Percentiles rank a stretch among this genome's conserved stretches.
phyloP scores from a whole-genome alignment of 2,113 vertebrate species.

The Sprattus sprattus region DNA sequence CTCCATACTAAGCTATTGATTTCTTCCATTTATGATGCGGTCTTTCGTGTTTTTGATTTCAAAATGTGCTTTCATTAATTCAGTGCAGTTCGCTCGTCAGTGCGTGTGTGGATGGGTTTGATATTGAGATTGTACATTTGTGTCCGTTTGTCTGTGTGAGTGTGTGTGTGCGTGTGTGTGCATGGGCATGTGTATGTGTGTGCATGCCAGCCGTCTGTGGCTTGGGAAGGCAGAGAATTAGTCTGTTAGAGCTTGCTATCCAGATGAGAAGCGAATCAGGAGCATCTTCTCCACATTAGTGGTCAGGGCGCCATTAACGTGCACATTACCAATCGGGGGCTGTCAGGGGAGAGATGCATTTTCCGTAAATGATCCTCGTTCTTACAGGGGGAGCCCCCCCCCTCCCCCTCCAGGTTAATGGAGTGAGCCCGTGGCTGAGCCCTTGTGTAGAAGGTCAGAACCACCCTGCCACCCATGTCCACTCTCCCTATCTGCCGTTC shows the following conservation, averaged over 20 bases:
- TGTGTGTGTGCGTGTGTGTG: not conserved
- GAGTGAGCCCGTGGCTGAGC: conserved; percentile 55
- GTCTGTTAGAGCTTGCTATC: conserved; percentile 14
- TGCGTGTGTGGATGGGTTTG: not conserved
- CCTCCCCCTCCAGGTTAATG: conserved; percentile 52
- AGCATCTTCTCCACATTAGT: conserved; percentile 37
- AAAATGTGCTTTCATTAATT: not conserved
- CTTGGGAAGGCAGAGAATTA: not conserved
- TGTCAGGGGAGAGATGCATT: conserved; percentile 57
- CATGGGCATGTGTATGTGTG: not conserved
- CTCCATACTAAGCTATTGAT: not conserved
- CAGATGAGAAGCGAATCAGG: conserved; percentile 46
- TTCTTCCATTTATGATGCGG: not conserved
- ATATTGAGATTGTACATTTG: not conserved
- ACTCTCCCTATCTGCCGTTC: not conserved
- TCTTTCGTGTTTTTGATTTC: not conserved
- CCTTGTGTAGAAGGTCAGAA: conserved; percentile 64
- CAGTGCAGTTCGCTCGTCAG: not conserved
- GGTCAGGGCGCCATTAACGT: conserved; percentile 55
- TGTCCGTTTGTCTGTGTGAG: not conserved
- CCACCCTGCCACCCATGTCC: conserved; percentile 13
- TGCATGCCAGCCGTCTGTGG: not conserved
- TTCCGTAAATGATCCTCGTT: conserved; percentile 50
- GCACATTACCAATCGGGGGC: conserved; percentile 52
- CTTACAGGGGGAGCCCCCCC: not conserved